Conservation (phyloP, 92 coral and sea anemone species). For the Scolanthus callimorphus region DNA sequence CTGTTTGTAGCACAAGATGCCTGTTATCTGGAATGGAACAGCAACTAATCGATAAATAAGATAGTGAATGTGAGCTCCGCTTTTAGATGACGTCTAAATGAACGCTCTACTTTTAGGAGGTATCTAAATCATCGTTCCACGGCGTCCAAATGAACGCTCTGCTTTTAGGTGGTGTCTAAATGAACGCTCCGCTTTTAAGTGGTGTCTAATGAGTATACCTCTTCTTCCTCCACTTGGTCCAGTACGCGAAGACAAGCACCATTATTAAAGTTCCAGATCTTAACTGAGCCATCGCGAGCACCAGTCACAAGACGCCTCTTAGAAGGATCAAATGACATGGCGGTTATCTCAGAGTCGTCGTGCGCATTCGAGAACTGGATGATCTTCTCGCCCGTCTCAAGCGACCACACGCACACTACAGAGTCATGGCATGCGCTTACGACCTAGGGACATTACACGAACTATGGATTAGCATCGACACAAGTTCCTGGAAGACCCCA, state of each 20-base stretch:
- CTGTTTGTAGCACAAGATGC: conserved; percentile 85
- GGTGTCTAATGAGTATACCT: no score
- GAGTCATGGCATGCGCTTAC: conserved; percentile 97
- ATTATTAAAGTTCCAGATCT: conserved; percentile 97
- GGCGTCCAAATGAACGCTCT: no score
- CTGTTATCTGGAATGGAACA: conserved; percentile 65
- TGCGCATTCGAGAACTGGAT: conserved; percentile 97
- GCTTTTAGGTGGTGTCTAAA: no score
- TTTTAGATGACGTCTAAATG: no score
- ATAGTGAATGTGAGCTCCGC: no score
- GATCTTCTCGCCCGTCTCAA: conserved; percentile 93
- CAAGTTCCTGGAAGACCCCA: no score
- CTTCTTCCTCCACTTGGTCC: conserved; percentile 78
- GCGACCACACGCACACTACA: conserved; percentile 95
- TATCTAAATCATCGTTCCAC: no score
- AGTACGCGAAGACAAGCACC: conserved; percentile 84
- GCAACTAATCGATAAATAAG: background rate
- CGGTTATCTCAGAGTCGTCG: conserved; percentile 83
- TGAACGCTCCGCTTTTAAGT: no score
- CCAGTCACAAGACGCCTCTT: conserved; percentile 89
- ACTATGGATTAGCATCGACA: background rate
- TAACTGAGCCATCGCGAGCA: conserved; percentile 88
- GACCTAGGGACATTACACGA: conserved; percentile 33
- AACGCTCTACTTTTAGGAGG: no score
- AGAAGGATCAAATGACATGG: conserved; percentile 94